Percentiles rank a stretch among this genome's conserved stretches.
Conservation (phyloP, 2,113 vertebrate species). For the Chrysemys picta region DNA sequence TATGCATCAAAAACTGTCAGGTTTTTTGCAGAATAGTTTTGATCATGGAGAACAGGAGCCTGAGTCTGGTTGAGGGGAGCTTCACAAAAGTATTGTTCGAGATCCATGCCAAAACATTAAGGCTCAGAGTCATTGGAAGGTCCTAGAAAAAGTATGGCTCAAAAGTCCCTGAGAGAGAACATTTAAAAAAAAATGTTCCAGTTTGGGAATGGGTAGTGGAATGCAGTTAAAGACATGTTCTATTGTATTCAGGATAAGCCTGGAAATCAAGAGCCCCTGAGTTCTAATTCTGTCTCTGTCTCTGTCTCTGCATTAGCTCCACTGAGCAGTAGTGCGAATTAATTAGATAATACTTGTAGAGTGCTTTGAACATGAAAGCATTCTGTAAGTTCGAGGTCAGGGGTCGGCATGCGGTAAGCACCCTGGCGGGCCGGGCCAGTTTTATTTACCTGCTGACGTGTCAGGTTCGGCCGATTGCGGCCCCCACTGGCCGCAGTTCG, state of each 20-base stretch:
- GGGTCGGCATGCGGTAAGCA: too few relatives aligned
- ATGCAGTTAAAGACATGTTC: not conserved
- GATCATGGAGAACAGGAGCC: not conserved
- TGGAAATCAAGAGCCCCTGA: not conserved
- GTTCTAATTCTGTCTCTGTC: not conserved
- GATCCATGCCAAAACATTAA: not conserved
- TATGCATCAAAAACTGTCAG: not conserved
- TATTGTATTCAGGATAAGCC: not conserved
- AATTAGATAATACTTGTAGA: not conserved
- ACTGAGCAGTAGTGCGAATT: fast-evolving
- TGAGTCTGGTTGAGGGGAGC: not conserved
- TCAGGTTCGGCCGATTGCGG: too few relatives aligned
- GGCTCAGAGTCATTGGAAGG: not conserved
- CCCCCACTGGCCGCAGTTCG: too few relatives aligned
- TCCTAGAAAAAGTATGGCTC: not conserved
- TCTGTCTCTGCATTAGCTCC: not conserved
- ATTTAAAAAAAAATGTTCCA: not conserved
- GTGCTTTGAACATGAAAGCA: not conserved
- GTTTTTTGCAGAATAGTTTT: not conserved
- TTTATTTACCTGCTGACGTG: too few relatives aligned
- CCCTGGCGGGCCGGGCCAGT: too few relatives aligned
- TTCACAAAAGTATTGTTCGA: not conserved
- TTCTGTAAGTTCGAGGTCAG: not conserved
- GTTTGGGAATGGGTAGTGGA: not conserved
- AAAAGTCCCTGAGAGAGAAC: not conserved